A percentile compares a stretch with the other conserved stretches of the same genome.
Conservation (phyloP, 2,888 invertebrate species). For the Meta bourneti region DNA sequence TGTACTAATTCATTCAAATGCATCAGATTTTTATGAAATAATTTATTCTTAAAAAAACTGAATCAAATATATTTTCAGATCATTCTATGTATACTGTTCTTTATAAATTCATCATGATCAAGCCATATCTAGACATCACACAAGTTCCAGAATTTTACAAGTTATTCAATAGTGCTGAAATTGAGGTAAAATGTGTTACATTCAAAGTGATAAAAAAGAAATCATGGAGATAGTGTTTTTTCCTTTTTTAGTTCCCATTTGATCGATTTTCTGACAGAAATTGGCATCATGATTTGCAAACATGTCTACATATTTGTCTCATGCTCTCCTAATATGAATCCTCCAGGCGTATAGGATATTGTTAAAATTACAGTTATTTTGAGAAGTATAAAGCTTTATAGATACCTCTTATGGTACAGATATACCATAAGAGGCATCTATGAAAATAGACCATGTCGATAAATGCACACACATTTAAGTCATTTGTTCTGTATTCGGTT, state of each 20-base stretch:
- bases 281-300: neutral
- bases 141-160: conserved; percentile 93
- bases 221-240: neutral
- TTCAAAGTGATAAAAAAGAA: neutral
- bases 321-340: neutral
- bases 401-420: too few species aligned
- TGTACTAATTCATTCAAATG: too few species aligned
- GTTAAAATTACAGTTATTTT: neutral
- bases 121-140: conserved; percentile 87
- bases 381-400: too few species aligned
- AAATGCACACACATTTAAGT: too few species aligned
- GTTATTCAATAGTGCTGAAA: conserved; percentile 89
- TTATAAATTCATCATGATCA: conserved; percentile 89
- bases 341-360: neutral
- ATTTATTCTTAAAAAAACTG: too few species aligned
- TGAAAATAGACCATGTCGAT: too few species aligned
- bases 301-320: neutral
- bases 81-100: conserved; percentile 89
- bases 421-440: too few species aligned
- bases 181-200: conserved; percentile 80
- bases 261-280: neutral
- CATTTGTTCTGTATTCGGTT: too few species aligned
- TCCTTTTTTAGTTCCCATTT: neutral
- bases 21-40: too few species aligned
- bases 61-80: conserved; percentile 79